Base-by-base conservation (phyloP, 2,888 invertebrate genomes). In the Argynnis bischoffii region DNA sequence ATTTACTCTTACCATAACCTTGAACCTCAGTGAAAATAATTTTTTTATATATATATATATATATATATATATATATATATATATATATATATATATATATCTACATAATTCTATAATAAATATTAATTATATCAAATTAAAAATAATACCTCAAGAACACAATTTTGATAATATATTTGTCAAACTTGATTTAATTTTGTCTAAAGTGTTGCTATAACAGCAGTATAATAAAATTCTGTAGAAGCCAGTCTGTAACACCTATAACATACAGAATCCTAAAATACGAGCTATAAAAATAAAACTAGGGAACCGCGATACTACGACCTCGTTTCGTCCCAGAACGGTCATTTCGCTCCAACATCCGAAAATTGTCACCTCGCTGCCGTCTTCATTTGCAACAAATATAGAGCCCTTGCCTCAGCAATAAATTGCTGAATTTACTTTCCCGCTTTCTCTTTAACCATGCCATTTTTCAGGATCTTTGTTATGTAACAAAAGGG, bases 331-430 rank as follows among this genome's bases (percentile, higher is more conserved):
- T 61, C 74, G 83, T 87, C 90, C 88, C 90, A 69, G 63, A 86
- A 75, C 86, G 85, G 86, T 86, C 87, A 88, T 90, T 91, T 75
- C 77, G 79, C 74, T 81, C 82, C 86, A 81, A 78, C 83, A 83
- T 81, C 85, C 84, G 85, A 88, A 88, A 89, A 89, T 90, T 90
- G 90, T 90, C 90, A 91, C 90, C 90, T 89, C 85, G 76, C 82
- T 79, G 79, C 81, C 83, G 86, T 88, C 89, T 91, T 91, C 90
- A 91, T 91, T 91, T 90, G 89, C 89, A 88, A 88, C 90, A 91
- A 90, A 90, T 89, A 89, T 88, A 89, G 84, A 85, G 77, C 85
- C 83, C 77, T 80, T 79, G 84, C 80, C 85, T 82, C 78, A 78
- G 84, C 87, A 85, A 89, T 90, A 90, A 90, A 90, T 89, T 88